Evolutionary conservation across 2,797 vertebrate species (phyloP).

Genomic region (Halcyon chelicuti): DNA sequence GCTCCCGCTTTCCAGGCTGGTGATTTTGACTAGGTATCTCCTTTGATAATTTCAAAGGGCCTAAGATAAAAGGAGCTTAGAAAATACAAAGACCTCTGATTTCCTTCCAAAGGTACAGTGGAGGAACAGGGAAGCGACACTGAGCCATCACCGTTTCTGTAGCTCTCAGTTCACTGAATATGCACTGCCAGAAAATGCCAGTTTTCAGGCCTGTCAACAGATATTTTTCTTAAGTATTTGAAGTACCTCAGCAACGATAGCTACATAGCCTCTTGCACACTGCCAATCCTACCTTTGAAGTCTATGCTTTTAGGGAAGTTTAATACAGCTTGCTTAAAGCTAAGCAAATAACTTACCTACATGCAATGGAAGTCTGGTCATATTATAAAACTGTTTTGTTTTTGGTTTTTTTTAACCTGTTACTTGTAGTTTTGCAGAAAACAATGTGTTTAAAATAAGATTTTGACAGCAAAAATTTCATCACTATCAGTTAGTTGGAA

Average conservation of each 20-base stretch:
- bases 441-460: neutral
- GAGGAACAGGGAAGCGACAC: neutral
- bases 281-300: neutral
- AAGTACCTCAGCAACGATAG: neutral
- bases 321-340: slow-evolving; percentile 3
- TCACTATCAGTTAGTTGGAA: neutral
- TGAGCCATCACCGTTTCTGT: neutral
- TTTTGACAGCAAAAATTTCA: neutral
- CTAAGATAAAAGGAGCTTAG: slow-evolving; percentile 16
- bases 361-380: neutral
- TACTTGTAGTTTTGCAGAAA: neutral
- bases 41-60: slow-evolving; percentile 1
- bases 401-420: neutral
- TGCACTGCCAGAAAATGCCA: neutral
- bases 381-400: neutral
- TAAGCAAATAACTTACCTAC: neutral
- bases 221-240: neutral
- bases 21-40: neutral
- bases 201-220: neutral
- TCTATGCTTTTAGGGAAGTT: neutral
- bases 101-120: neutral
- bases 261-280: neutral
- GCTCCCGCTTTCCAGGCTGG: neutral
- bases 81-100: neutral
- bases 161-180: neutral